Percentiles rank a stretch among this genome's conserved stretches.
phyloP scores from a whole-genome alignment of 1,140 invertebrate genomes.

The Palaemon carinicauda region DNA sequence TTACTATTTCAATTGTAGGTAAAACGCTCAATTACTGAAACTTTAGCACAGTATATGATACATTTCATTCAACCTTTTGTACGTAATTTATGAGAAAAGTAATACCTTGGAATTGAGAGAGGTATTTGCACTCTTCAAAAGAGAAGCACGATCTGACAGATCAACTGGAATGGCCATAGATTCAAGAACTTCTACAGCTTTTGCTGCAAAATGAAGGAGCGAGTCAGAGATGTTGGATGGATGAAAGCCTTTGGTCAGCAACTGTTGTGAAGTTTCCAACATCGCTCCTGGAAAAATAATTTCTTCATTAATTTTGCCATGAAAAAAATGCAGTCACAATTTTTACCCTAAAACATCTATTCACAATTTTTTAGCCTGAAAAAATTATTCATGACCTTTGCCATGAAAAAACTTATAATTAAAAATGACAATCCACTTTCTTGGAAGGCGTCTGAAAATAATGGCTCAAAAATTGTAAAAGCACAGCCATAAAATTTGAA shows the following conservation, averaged over 20 bases:
- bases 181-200: constrained; percentile 86
- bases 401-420: too few species aligned
- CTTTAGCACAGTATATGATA: too few species aligned
- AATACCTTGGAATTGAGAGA: constrained; percentile 95
- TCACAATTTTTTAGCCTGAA: not conserved
- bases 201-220: constrained; percentile 88
- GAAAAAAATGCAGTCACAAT: not conserved
- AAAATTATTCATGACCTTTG: too few species aligned
- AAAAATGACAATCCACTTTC: not conserved
- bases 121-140: constrained; percentile 95
- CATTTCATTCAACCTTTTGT: too few species aligned
- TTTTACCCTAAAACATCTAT: not conserved
- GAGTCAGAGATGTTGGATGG: constrained; percentile 97
- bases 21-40: too few species aligned
- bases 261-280: constrained; percentile 91
- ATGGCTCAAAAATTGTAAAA: not conserved
- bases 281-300: constrained; percentile 91
- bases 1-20: too few species aligned
- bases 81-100: too few species aligned
- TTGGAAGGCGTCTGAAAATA: not conserved
- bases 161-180: constrained; percentile 88
- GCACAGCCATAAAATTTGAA: not conserved
- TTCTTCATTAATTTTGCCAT: too few species aligned
- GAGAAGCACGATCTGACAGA: constrained; percentile 83
- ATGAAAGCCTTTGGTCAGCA: constrained; percentile 94